These are phyloP conservation scores for Camptogramma bilineatum DNA, from an alignment of 2,888 invertebrate species.

Conservation along the genomic window DNA sequence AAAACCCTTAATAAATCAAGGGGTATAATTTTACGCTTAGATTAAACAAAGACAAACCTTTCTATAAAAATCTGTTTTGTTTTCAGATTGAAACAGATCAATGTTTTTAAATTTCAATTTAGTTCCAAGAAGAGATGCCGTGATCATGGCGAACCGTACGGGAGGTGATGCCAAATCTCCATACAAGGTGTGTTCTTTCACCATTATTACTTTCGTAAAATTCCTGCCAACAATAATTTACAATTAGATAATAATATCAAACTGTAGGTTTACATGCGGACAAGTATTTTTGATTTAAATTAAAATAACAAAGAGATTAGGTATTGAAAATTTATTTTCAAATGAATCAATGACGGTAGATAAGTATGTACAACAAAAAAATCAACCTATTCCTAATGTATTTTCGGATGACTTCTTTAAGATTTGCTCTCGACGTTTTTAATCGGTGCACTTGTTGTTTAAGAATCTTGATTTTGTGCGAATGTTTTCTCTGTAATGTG, in stretches of 20 bases:
- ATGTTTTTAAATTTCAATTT: conserved; percentile 75
- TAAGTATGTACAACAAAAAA: too few relatives aligned
- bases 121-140: conserved; percentile 73
- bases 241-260: background rate
- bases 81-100: conserved; percentile 73
- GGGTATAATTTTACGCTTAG: too few relatives aligned
- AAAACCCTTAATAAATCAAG: background rate
- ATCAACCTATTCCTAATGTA: too few relatives aligned
- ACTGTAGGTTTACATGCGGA: background rate
- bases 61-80: conserved; percentile 61
- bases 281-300: too few relatives aligned
- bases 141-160: conserved; percentile 81
- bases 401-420: too few relatives aligned
- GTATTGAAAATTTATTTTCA: too few relatives aligned
- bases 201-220: conserved; percentile 1
- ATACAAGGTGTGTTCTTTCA: conserved; percentile 66
- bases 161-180: conserved; percentile 82
- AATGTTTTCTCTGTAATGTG: too few relatives aligned
- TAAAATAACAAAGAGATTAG: too few relatives aligned
- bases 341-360: too few relatives aligned
- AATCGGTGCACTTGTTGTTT: too few relatives aligned
- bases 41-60: conserved; percentile 56
- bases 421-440: too few relatives aligned
- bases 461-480: too few relatives aligned
- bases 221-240: conserved; percentile 19